A percentile compares a stretch with the other conserved stretches of the same genome.
phyloP scores from a whole-genome alignment of 2,113 vertebrate species.

The Bubo blakistoni region DNA sequence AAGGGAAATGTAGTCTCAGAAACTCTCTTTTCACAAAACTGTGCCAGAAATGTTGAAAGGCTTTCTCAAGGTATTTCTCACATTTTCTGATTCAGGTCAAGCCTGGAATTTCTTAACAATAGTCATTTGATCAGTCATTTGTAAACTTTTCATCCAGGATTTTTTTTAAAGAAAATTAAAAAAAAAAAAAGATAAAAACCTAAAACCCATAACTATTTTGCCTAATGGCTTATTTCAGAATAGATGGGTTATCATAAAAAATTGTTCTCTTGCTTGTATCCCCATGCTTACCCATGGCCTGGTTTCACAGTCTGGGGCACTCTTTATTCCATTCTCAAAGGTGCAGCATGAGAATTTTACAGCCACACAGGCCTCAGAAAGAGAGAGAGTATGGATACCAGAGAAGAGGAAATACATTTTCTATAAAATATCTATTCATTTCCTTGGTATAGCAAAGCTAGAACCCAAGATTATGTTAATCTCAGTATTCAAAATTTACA shows the following conservation, averaged over 20 bases:
- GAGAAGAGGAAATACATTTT: neutral
- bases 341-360: neutral
- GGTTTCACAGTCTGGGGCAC: neutral
- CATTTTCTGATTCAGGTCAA: neutral
- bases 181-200: neutral
- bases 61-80: neutral
- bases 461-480: neutral
- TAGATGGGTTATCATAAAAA: neutral
- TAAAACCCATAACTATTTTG: accelerated
- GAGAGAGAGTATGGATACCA: neutral
- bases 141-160: neutral
- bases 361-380: neutral
- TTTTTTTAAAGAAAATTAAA: neutral
- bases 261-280: neutral
- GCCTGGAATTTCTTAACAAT: neutral
- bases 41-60: neutral
- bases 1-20: neutral
- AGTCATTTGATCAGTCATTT: neutral
- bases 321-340: neutral
- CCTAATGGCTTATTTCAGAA: neutral
- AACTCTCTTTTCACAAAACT: neutral
- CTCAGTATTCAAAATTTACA: neutral
- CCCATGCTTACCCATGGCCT: neutral
- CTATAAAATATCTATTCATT: neutral
- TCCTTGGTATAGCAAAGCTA: neutral